phyloP scores from a whole-genome alignment of 1,140 invertebrate species.

The Steinernema khuongi region DNA sequence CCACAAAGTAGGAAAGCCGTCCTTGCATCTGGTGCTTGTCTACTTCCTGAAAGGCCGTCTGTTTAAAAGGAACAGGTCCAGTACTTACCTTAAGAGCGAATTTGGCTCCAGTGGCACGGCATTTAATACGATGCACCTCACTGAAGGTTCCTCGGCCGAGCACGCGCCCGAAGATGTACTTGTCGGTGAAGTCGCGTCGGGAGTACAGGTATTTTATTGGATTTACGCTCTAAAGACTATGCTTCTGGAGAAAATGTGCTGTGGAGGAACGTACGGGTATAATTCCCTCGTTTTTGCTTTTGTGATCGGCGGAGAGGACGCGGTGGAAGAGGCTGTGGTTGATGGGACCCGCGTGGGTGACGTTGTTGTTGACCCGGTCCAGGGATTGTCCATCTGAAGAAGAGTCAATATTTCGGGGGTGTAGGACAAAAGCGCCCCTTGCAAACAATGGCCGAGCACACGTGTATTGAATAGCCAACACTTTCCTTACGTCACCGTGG shows the following conservation, averaged over 20 bases:
- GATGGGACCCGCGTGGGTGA: background rate
- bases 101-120: background rate
- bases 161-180: background rate
- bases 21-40: conserved; percentile 7
- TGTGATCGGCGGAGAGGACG: background rate
- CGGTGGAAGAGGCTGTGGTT: background rate
- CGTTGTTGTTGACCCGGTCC: conserved; percentile 3
- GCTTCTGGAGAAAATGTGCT: background rate
- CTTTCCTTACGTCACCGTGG: no score
- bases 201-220: background rate
- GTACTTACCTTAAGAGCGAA: background rate
- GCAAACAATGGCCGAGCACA: no score
- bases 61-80: no score
- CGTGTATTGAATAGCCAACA: no score
- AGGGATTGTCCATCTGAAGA: conserved; percentile 7
- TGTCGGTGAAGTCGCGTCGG: background rate
- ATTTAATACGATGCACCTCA: background rate
- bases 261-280: background rate
- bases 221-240: background rate
- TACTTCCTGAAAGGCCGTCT: background rate
- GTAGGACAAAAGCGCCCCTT: no score
- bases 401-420: background rate
- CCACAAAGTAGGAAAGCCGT: background rate
- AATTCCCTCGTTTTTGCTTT: conserved; percentile 11
- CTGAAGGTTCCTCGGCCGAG: background rate